Evolutionary conservation across 1,140 invertebrate species (phyloP).

Genomic region (Spodoptera litura): DNA sequence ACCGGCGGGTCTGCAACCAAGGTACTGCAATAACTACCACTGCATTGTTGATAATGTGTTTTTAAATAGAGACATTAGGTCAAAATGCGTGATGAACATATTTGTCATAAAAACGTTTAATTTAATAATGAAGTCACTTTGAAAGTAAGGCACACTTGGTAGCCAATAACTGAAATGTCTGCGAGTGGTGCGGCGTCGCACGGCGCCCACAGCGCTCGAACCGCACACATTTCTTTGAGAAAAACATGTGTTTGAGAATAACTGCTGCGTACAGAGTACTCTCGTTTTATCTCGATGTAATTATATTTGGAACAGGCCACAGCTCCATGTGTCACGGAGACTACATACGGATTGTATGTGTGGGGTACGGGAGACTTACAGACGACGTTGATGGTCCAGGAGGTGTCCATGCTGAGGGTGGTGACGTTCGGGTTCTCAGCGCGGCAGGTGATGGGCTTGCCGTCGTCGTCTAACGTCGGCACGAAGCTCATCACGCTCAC

Average conservation of each 20-base stretch:
- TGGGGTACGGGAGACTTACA: constrained; percentile 93
- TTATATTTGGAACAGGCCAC: background rate
- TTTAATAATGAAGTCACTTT: constrained; percentile 15
- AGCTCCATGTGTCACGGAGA: background rate
- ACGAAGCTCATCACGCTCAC: constrained; percentile 94
- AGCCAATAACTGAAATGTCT: constrained; percentile 15
- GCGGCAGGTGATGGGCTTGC: constrained; percentile 93
- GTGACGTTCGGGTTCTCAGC: constrained; percentile 95
- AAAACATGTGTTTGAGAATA: constrained; percentile 4
- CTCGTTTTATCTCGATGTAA: background rate
- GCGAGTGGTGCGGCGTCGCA: background rate
- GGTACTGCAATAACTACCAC: background rate
- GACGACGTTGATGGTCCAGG: constrained; percentile 94
- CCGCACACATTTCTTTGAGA: constrained; percentile 9
- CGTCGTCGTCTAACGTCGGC: constrained; percentile 94
- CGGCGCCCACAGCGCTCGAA: background rate
- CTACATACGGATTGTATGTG: background rate
- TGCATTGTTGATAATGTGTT: background rate
- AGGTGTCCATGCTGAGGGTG: constrained; percentile 92
- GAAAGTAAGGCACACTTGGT: constrained; percentile 11
- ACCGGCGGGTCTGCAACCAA: constrained; percentile 91
- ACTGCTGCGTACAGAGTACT: background rate
- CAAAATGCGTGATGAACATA: too few species aligned
- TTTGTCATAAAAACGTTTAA: background rate
- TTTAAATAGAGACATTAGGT: background rate